Percentiles rank a stretch among this genome's conserved stretches.
phyloP scores from a whole-genome alignment of 2,113 vertebrate species.

The Nannobrachium achirus region DNA sequence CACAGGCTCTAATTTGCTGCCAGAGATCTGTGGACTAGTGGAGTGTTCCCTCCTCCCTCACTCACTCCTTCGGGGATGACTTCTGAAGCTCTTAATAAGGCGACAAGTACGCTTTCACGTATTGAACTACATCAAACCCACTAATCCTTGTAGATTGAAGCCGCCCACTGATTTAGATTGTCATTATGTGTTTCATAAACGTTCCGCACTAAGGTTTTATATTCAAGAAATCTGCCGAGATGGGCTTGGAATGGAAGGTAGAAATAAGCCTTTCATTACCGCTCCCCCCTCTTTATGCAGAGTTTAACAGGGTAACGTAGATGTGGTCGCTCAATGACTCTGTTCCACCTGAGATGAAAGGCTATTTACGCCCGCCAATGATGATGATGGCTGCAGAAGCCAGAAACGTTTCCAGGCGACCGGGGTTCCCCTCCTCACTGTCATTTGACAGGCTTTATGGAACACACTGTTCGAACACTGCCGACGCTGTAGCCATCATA shows the following conservation, averaged over 20 bases:
- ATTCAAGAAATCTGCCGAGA: slow-evolving; percentile 64
- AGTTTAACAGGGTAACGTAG: slow-evolving; percentile 67
- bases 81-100: slow-evolving; percentile 80
- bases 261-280: slow-evolving; percentile 79
- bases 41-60: slow-evolving; percentile 53
- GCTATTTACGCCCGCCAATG: slow-evolving; percentile 71
- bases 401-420: slow-evolving; percentile 62
- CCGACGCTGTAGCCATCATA: slow-evolving; percentile 69
- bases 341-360: slow-evolving; percentile 78
- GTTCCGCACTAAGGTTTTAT: slow-evolving; percentile 76
- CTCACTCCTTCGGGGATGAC: slow-evolving; percentile 69
- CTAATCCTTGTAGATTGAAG: slow-evolving; percentile 79
- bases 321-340: slow-evolving; percentile 62
- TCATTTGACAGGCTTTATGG: slow-evolving; percentile 76
- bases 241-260: slow-evolving; percentile 63
- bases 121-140: slow-evolving; percentile 77
- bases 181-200: slow-evolving; percentile 82
- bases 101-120: slow-evolving; percentile 72
- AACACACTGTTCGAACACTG: slow-evolving; percentile 59
- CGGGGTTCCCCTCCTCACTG: slow-evolving; percentile 46
- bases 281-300: slow-evolving; percentile 59
- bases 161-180: slow-evolving; percentile 79
- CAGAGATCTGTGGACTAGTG: slow-evolving; percentile 66
- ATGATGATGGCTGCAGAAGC: slow-evolving; percentile 61
- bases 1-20: slow-evolving; percentile 73